Percentiles rank a stretch among this genome's conserved stretches.
phyloP scores from a whole-genome alignment of 2,113 vertebrate species.

The Sturnus vulgaris region DNA sequence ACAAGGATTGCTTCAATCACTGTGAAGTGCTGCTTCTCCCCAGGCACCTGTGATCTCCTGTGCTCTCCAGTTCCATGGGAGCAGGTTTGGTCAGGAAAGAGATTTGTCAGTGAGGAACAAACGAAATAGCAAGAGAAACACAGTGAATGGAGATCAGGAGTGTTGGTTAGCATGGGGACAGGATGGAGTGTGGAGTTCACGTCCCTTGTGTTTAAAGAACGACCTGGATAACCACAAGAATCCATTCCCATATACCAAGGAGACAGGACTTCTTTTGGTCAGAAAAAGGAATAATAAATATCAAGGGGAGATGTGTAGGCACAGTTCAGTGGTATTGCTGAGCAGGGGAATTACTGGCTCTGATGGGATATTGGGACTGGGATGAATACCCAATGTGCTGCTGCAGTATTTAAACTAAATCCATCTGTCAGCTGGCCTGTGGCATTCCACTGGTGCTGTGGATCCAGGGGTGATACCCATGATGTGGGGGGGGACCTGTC shows the following conservation, averaged over 20 bases:
- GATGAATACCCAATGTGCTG: background rate
- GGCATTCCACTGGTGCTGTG: background rate
- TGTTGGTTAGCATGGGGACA: background rate
- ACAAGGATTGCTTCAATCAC: background rate
- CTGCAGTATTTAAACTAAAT: background rate
- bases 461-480: background rate
- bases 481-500: background rate
- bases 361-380: background rate
- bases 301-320: background rate
- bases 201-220: background rate
- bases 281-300: background rate
- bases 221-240: background rate
- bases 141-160: background rate
- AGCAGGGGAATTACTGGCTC: background rate
- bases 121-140: background rate
- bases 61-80: background rate
- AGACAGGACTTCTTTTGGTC: background rate
- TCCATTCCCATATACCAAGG: background rate
- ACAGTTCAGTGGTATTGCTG: background rate
- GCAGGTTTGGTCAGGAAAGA: background rate
- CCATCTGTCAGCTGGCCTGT: background rate
- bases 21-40: background rate
- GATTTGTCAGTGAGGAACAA: background rate
- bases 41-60: background rate
- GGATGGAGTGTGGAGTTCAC: too few species aligned